Percentiles rank a stretch among this genome's conserved stretches.
Evolutionary conservation across 2,113 vertebrate genomes (phyloP).

Genomic region (Recurvirostra avosetta): DNA sequence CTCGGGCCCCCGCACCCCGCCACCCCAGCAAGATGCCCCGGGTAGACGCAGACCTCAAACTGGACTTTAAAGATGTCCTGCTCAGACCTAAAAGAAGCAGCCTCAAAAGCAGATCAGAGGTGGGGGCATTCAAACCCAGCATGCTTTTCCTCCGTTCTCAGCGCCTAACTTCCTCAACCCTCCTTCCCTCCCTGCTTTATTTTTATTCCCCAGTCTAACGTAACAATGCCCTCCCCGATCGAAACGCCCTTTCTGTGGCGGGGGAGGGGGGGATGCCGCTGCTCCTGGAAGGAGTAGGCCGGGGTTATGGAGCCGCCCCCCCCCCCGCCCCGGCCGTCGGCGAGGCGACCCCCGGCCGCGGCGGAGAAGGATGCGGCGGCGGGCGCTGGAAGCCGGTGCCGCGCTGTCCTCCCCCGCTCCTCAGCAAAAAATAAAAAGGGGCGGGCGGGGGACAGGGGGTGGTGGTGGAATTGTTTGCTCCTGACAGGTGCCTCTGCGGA

Average conservation of each 20-base stretch:
- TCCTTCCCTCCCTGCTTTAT: not conserved
- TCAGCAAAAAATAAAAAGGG: not conserved
- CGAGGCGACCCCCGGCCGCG: not conserved
- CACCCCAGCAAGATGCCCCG: conserved; percentile 82
- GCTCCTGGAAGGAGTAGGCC: not conserved
- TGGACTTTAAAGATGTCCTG: conserved; percentile 98
- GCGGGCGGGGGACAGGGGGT: too few relatives aligned
- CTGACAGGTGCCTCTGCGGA: not conserved
- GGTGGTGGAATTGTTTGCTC: not conserved
- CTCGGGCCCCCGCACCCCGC: not conserved
- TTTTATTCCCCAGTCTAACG: not conserved
- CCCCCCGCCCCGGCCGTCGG: too few relatives aligned
- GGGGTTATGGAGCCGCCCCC: too few relatives aligned
- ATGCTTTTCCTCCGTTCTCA: not conserved
- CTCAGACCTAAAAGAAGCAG: conserved; percentile 97
- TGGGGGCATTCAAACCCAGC: conserved; percentile 58
- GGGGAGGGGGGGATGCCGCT: not conserved
- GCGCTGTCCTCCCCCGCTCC: not conserved
- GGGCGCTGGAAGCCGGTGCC: not conserved
- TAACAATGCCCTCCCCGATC: not conserved
- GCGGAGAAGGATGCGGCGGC: not conserved
- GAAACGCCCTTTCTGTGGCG: not conserved
- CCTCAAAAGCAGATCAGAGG: conserved; percentile 95
- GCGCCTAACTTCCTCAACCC: not conserved
- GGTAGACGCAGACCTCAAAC: conserved; percentile 92